Evolutionary conservation across 2,113 vertebrate genomes (phyloP), one percentile per base, ranked within the genome.

Genomic region (Maccullochella peelii): DNA sequence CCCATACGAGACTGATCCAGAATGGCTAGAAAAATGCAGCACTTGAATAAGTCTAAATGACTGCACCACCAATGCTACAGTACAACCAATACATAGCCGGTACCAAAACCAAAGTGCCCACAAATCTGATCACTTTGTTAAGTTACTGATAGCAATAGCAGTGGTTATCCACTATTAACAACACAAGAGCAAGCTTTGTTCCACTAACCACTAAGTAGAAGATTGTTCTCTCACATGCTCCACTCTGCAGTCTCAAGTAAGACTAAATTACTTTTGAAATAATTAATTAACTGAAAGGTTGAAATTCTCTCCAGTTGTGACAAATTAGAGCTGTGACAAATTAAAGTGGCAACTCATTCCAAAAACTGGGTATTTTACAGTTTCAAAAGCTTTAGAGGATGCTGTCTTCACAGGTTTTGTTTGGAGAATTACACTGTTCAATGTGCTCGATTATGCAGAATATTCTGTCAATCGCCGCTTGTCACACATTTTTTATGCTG

Each of bases 311-410:
- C 30, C 69, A 73, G 52, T 74, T 67, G 30, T 36, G 47, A 21
- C 74, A 67, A 80, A 79, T 87, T 83, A 87, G 67, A 87, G 67
- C 33, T 62, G 67, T 83, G 76, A 73, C 57, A 83, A 85, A 81
- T 79, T 42, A 63, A 82, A 80, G 25, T 77, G 33, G 42, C 66
- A 81, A 63, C 61, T 80, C 14, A 18, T 72, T 73, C 57, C 18
- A 52, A 61, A 76, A 85, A 78, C 5, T 52, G n/a, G 7, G 30
- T 76, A 76, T 78, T 82, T 73, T 57, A 66, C 55, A 83, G 21
- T 69, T 82, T 59, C 11, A 70, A 86, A 77, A 52, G 40, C 72
- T 79, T 50, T 58, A 40, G 38, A 80, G 8, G 15, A 88, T 25
- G 23, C 57, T 27, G 44, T 57, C 70, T 69, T 86, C 80, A 71